phyloP scores from a whole-genome alignment of 64 coral and sea anemone species.

The Pachyseris speciosa region DNA sequence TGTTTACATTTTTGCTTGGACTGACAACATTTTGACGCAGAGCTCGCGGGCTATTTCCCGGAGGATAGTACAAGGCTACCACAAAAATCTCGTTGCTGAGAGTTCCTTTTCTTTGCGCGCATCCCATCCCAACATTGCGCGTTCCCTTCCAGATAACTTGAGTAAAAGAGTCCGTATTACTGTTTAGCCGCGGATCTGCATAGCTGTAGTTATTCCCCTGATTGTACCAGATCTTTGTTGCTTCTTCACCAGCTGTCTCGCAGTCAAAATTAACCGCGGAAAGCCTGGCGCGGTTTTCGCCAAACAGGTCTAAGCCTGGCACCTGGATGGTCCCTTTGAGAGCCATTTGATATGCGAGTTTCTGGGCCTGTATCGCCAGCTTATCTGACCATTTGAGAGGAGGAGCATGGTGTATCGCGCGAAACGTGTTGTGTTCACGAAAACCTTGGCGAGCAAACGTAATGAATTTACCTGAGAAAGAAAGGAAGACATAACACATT shows the following conservation, averaged over 20 bases:
- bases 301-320: slow-evolving; percentile 66
- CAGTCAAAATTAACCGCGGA: slow-evolving; percentile 90
- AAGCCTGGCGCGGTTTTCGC: slow-evolving; percentile 86
- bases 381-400: slow-evolving; percentile 91
- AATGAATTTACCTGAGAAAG: slow-evolving; percentile 80
- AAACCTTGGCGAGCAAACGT: slow-evolving; percentile 88
- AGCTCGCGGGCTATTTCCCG: slow-evolving; percentile 76
- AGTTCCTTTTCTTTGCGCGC: slow-evolving; percentile 89
- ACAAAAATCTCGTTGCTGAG: slow-evolving; percentile 91
- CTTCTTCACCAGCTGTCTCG: slow-evolving; percentile 83
- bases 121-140: slow-evolving; percentile 90
- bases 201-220: slow-evolving; percentile 87
- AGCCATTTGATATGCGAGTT: slow-evolving; percentile 91
- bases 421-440: slow-evolving; percentile 77
- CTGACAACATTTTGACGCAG: slow-evolving; percentile 78
- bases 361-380: slow-evolving; percentile 85
- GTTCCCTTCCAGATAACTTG: slow-evolving; percentile 91
- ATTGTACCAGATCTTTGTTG: slow-evolving; percentile 79
- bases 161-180: slow-evolving; percentile 91
- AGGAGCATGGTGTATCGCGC: slow-evolving; percentile 67
- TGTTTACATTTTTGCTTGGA: slow-evolving; percentile 63
- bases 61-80: slow-evolving; percentile 76
- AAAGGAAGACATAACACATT: background rate
- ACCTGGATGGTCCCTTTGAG: slow-evolving; percentile 84
- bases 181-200: slow-evolving; percentile 80